These are phyloP conservation scores for Sicus ferrugineus DNA, from an alignment of 2,888 invertebrate species.

Conservation along the genomic window DNA sequence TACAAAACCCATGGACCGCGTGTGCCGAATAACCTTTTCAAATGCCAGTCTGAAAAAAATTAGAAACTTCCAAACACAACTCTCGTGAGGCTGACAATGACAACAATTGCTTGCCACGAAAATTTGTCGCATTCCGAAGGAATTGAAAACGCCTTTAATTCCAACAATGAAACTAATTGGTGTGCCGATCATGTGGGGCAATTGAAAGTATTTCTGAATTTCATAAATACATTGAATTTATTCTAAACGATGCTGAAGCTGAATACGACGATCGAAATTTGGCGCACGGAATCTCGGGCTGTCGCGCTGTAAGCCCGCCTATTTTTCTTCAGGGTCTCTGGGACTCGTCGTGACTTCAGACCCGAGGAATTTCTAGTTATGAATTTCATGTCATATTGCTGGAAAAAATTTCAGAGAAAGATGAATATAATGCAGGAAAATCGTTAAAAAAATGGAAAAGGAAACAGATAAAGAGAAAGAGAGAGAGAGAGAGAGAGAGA, in stretches of 20 bases:
- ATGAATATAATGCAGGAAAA: neutral
- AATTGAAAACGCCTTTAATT: too few species aligned
- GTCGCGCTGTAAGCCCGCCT: too few species aligned
- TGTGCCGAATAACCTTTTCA: too few species aligned
- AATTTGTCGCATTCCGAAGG: too few species aligned
- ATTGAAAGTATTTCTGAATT: conserved; percentile 12
- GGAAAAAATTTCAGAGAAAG: neutral
- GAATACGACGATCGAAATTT: neutral
- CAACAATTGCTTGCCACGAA: too few species aligned
- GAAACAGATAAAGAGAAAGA: neutral
- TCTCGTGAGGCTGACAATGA: too few species aligned
- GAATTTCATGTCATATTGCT: conserved; percentile 4
- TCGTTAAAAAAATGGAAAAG: neutral
- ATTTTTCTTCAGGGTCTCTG: neutral
- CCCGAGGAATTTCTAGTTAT: conserved; percentile 18
- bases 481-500: neutral
- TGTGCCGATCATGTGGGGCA: conserved; percentile 24
- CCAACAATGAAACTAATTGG: neutral
- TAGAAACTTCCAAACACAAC: too few species aligned
- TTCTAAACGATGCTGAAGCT: conserved; percentile 2
- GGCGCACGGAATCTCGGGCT: neutral
- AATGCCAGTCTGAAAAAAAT: too few species aligned
- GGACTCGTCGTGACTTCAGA: conserved; percentile 16
- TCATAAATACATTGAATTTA: conserved; percentile 15
- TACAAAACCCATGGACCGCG: too few species aligned